These are phyloP conservation scores for Heliconius ismenius DNA, from an alignment of 2,888 invertebrate species.

Conservation along the genomic window DNA sequence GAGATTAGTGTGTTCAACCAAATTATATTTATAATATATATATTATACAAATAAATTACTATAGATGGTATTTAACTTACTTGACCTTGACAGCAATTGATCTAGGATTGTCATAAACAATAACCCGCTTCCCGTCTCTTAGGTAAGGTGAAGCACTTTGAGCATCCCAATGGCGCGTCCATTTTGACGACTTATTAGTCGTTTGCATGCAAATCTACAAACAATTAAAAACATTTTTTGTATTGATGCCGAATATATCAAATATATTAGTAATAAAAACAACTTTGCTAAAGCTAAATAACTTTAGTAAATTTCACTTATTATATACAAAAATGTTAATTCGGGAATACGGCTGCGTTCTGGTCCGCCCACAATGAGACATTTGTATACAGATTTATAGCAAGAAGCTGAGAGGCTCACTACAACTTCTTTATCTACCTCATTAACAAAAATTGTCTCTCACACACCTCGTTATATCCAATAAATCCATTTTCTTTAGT, in stretches of 20 bases:
- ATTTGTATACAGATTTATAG: too few relatives aligned
- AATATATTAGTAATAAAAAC: too few relatives aligned
- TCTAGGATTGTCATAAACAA: constrained; percentile 88
- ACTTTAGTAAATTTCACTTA: too few relatives aligned
- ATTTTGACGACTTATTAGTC: constrained; percentile 82
- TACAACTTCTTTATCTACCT: too few relatives aligned
- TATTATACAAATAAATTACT: too few relatives aligned
- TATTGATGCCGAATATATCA: too few relatives aligned
- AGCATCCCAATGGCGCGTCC: constrained; percentile 88
- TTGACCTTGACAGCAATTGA: constrained; percentile 89
- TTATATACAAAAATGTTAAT: too few relatives aligned
- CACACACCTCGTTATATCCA: constrained; percentile 91
- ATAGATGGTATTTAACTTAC: constrained; percentile 53
- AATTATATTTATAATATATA: background rate
- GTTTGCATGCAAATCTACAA: constrained; percentile 84
- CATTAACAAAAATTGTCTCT: too few relatives aligned
- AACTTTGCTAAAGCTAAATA: too few relatives aligned
- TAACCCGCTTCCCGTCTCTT: constrained; percentile 83
- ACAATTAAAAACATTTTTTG: background rate
- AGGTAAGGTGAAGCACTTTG: constrained; percentile 83
- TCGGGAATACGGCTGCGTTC: too few relatives aligned
- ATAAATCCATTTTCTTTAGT: constrained; percentile 91
- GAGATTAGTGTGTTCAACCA: background rate
- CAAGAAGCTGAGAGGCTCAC: too few relatives aligned
- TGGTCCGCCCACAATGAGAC: too few relatives aligned